phyloP scores from a whole-genome alignment of 2,797 vertebrate genomes.

The Lepilemur ruficaudatus region DNA sequence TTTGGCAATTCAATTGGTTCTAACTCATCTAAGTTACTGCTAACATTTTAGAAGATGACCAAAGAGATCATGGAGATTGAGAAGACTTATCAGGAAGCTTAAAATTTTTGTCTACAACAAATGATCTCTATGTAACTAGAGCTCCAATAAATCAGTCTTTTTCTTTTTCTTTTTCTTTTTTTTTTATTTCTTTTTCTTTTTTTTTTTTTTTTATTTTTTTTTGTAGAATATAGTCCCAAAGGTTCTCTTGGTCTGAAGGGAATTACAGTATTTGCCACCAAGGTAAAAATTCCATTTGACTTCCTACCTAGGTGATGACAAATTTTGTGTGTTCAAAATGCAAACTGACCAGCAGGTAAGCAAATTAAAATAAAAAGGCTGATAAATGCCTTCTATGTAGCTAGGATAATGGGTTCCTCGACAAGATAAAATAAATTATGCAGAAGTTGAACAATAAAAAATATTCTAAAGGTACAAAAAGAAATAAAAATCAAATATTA shows the following conservation, averaged over 20 bases:
- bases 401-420: neutral
- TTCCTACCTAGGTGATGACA: neutral
- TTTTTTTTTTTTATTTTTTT: neutral
- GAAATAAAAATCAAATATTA: constrained; percentile 46
- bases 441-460: neutral
- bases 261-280: neutral
- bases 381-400: neutral
- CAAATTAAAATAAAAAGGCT: constrained; percentile 44
- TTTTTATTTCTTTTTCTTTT: neutral
- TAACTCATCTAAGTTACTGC: neutral
- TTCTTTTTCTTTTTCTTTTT: neutral
- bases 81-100: neutral
- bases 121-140: neutral
- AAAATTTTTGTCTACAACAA: neutral
- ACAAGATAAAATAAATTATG: constrained; percentile 19
- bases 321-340: neutral
- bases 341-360: neutral
- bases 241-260: neutral
- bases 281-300: neutral
- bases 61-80: neutral
- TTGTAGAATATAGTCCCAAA: neutral
- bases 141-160: neutral
- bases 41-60: neutral
- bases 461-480: neutral
- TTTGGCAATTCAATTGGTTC: neutral